Base-by-base conservation (phyloP, 2,888 invertebrate species). In the Anaspis maculata region DNA sequence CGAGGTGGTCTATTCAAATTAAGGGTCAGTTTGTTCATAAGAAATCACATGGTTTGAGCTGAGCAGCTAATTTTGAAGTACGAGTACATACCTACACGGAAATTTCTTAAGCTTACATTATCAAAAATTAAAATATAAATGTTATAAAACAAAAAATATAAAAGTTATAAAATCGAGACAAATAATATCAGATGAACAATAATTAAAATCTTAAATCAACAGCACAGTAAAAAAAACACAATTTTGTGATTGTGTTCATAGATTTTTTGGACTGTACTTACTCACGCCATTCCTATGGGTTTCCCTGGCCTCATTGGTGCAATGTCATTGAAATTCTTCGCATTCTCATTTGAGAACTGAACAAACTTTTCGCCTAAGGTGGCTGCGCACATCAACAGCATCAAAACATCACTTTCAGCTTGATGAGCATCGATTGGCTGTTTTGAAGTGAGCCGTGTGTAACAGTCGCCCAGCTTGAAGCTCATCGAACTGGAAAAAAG, bases 371-470 rank as follows among this genome's bases (percentile, higher is more conserved):
- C 55, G 28, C 74, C 73, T 27, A 72, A 61, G 5, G 70, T 67
- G 13, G 72, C 62, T 3, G 77, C 74, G 54, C 82, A 76, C 43
- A 74, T 68, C 7, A 81, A 54, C 29, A 85, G 62, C 67, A 74
- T 74, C 2, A 71, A 43, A 16, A 79, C 79, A 59, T 86, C 85
- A 1, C 60, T 70, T 60, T 84, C 84, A 2, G 85, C 83, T 42
- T 70, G 68, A 55, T 86, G 85, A 71, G 65, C 49, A 68, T 57
- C 2, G n/a, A 48, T 26, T 0, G 72, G 64, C 9, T 67, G 51
- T 32, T 62, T 66, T 2, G 65, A 64, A 25, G 76, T 64, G 13
- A 78, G 57, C 28, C 73, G 68, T 41, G 69, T 61, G 52, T 73
- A 80, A 19, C 83, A 52, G 34, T 68, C 69, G 1, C 39, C 39